These are phyloP conservation scores for Allophyes oxyacanthae DNA, from an alignment of 2,888 invertebrate species.

Conservation along the genomic window DNA sequence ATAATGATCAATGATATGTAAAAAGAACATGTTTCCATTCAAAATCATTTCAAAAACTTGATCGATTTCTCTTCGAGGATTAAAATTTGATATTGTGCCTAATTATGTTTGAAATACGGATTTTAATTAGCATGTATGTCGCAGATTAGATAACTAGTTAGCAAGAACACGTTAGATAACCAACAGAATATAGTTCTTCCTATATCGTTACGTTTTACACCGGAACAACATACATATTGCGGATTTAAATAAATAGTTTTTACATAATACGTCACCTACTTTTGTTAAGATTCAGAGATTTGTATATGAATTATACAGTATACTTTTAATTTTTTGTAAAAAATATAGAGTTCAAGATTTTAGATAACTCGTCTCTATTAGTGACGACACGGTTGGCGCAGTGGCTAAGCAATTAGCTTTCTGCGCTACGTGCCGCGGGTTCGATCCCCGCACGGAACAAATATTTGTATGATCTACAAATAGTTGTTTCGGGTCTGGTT, in stretches of 20 bases:
- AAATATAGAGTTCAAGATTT: too few relatives aligned
- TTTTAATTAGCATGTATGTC: slow-evolving; percentile 2
- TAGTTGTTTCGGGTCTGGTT: too few relatives aligned
- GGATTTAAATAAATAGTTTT: slow-evolving; percentile 21
- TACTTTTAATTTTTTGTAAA: slow-evolving; percentile 13
- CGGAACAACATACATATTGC: slow-evolving; percentile 36
- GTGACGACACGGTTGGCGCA: too few relatives aligned
- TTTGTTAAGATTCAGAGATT: slow-evolving; percentile 20
- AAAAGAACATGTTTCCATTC: slow-evolving; percentile 32
- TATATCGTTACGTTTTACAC: slow-evolving; percentile 49
- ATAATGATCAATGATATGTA: slow-evolving; percentile 26
- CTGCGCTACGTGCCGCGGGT: too few relatives aligned
- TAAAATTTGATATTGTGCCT: slow-evolving; percentile 10
- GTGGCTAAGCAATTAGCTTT: too few relatives aligned
- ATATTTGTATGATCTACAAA: too few relatives aligned
- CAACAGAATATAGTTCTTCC: slow-evolving; percentile 49
- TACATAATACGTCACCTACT: slow-evolving; percentile 35
- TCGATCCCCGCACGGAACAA: too few relatives aligned
- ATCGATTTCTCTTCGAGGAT: slow-evolving; percentile 25
- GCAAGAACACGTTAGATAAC: slow-evolving; percentile 36
- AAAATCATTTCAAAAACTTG: slow-evolving; percentile 21
- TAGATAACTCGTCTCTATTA: too few relatives aligned
- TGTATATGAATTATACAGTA: slow-evolving; percentile 18
- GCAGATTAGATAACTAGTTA: too few relatives aligned
- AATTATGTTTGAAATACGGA: slow-evolving; percentile 1